Evolutionary conservation across 2,113 vertebrate genomes (phyloP).

Genomic region (cattle (Bos taurus)): DNA sequence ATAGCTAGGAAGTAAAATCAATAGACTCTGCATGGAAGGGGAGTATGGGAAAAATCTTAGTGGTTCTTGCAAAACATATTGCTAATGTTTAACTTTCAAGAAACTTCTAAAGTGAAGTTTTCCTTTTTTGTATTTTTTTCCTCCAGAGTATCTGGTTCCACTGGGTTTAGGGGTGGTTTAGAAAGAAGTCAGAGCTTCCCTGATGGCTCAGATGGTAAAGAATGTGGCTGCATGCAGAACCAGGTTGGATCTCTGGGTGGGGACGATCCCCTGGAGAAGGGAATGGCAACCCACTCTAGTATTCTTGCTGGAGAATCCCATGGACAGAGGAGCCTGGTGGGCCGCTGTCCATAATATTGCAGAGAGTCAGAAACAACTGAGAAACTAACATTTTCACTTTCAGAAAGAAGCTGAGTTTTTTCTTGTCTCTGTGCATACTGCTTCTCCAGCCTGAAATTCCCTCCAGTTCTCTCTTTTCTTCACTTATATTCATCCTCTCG

Average conservation of each 20-base stretch:
- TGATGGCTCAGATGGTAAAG: background rate
- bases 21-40: background rate
- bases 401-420: background rate
- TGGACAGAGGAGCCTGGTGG: background rate
- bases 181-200: background rate
- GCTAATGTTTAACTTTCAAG: background rate
- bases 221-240: background rate
- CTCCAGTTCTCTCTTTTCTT: background rate
- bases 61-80: background rate
- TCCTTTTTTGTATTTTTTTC: background rate
- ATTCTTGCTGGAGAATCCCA: background rate
- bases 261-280: background rate
- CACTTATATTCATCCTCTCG: background rate
- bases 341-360: background rate
- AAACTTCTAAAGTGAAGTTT: background rate
- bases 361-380: background rate
- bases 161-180: background rate
- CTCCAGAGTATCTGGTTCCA: background rate
- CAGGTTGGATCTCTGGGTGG: background rate
- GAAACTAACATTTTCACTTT: background rate
- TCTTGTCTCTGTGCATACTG: background rate
- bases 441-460: background rate
- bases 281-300: background rate
- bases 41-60: background rate
- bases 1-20: background rate